Base-by-base conservation (phyloP, 2,113 vertebrate genomes). In the Ailuropoda melanoleuca region DNA sequence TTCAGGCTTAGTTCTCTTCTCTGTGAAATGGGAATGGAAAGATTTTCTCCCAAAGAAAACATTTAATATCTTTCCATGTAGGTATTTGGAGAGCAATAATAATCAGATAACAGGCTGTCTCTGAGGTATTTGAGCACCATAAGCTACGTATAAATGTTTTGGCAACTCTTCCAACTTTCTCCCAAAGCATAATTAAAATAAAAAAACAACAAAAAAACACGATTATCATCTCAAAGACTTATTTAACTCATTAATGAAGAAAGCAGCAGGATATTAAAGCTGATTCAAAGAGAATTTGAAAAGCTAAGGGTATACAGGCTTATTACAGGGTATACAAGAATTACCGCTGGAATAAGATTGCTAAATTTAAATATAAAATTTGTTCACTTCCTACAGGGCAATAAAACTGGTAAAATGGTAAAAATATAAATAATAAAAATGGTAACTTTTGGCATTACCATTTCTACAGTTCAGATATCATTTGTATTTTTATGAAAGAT, bases 251-350 rank as follows among this genome's bases (percentile, higher is more conserved):
- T 93, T 96, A 94, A 85, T 66, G 64, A 97, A n/a, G 68, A 46
- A 81, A 46, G 17, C 53, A 90, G 90, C 78, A 92, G 87, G 86
- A 82, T 93, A 48, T 87, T 92, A 87, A 95, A 96, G 37, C 37
- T 86, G 19, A 23, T 95, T 97, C 87, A 97, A 92, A 98, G 93
- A 96, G 93, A 97, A 95, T 90, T 78, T 93, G 60, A 92, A 95
- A 97, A 96, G 60, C 46, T 87, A 60, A 68, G 37, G 50, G 3
- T 80, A 58, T 78, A 55, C 12, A 95, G 68, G 55, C 37, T 80
- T 31, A 43, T 43, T 43, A 43, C 43, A 43, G 43, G 43, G 43
- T 43, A 4, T 70, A 11, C 84, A 95, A 88, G 50, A 88, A 37
- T 55, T 24, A 77, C 50, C 88, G 1, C 18, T 50, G 46, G 72